These are phyloP conservation scores for Apis cerana DNA, from an alignment of 1,140 invertebrate genomes.

Conservation along the genomic window DNA sequence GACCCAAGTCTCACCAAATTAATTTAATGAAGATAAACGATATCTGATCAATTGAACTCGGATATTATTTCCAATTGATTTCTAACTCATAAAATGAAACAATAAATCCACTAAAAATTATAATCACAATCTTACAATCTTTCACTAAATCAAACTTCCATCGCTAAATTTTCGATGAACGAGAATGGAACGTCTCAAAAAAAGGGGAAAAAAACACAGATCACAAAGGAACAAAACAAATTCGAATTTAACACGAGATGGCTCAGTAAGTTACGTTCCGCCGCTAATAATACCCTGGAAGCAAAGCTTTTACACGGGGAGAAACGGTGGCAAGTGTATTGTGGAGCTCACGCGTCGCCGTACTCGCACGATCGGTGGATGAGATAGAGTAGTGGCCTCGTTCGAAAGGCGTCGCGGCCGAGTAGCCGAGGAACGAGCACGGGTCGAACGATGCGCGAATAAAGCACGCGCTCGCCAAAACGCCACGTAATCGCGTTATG, in stretches of 20 bases:
- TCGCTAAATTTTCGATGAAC: not conserved
- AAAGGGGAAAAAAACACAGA: not conserved
- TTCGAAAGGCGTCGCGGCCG: slow-evolving; percentile 34
- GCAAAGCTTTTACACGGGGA: not conserved
- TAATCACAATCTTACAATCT: too few relatives aligned
- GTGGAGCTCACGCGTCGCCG: slow-evolving; percentile 29
- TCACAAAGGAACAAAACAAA: not conserved
- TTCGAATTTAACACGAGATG: slow-evolving; percentile 1
- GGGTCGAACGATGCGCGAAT: slow-evolving; percentile 39
- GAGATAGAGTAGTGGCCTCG: slow-evolving; percentile 19
- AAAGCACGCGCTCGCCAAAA: slow-evolving; percentile 32
- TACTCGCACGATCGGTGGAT: slow-evolving; percentile 27
- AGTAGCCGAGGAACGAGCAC: slow-evolving; percentile 28
- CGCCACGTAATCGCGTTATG: slow-evolving; percentile 52
- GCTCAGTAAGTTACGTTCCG: not conserved
- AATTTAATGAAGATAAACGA: slow-evolving; percentile 44
- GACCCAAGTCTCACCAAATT: not conserved
- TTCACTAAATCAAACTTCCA: too few relatives aligned
- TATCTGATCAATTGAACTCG: slow-evolving; percentile 7
- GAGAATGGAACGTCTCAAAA: not conserved
- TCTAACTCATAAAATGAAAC: too few relatives aligned
- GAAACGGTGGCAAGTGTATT: not conserved
- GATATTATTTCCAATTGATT: not conserved
- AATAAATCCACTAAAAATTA: too few relatives aligned
- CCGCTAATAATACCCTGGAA: slow-evolving; percentile 22